Conservation (phyloP, 1,140 invertebrate species). For the Meloidogyne chitwoodi region DNA sequence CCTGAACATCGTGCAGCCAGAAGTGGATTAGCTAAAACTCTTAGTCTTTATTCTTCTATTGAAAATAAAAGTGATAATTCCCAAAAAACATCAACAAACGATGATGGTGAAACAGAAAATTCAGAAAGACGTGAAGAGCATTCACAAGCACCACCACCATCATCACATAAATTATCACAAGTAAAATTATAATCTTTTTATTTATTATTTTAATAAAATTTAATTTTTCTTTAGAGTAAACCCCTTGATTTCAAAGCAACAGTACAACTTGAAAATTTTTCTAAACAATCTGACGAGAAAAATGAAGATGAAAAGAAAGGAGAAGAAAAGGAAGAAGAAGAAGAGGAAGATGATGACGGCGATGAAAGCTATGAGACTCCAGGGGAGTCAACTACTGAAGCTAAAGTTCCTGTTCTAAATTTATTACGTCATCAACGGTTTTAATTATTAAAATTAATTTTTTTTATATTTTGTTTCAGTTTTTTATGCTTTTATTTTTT, state of each 20-base stretch:
- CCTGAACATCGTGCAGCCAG: constrained; percentile 12
- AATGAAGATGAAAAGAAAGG: neutral
- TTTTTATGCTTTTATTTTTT: no score
- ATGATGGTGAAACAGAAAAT: neutral
- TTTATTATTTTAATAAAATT: no score
- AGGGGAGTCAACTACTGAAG: constrained; percentile 10
- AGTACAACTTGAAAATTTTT: constrained; percentile 13
- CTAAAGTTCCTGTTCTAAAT: constrained; percentile 27
- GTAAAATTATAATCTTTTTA: no score
- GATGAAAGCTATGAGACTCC: constrained; percentile 14
- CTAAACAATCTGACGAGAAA: neutral
- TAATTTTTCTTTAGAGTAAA: no score
- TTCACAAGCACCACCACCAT: neutral
- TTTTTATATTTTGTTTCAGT: neutral
- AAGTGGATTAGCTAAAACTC: neutral
- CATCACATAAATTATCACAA: no score
- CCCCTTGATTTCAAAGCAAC: constrained; percentile 14
- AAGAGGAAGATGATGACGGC: neutral
- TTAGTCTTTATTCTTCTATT: constrained; percentile 3
- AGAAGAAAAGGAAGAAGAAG: neutral
- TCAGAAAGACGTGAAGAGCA: constrained; percentile 1
- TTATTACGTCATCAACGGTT: constrained; percentile 7
- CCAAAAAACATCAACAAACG: neutral
- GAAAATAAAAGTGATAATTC: neutral
- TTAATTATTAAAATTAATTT: neutral